phyloP scores from a whole-genome alignment of 37 sponge, comb jelly and placozoan genomes.

The Theonella swinhoei region DNA sequence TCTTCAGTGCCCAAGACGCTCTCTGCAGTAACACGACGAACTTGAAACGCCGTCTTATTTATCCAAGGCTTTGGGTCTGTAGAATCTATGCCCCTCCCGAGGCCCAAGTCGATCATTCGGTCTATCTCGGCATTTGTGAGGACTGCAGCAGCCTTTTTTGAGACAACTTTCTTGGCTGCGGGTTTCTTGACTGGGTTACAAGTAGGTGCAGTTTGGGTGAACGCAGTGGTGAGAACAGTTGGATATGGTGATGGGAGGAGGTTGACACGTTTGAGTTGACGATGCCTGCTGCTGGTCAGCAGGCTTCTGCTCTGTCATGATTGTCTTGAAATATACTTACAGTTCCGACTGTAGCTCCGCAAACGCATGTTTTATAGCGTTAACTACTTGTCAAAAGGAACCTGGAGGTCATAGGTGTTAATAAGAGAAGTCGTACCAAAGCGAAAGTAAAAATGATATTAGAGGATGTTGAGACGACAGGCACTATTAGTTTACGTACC shows the following conservation, averaged over 20 bases:
- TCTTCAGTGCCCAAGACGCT: slow-evolving; percentile 60
- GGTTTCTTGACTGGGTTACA: neutral
- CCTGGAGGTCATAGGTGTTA: too few relatives aligned
- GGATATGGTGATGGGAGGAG: neutral
- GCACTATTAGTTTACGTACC: too few relatives aligned
- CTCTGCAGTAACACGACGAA: slow-evolving; percentile 9
- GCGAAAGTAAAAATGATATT: too few relatives aligned
- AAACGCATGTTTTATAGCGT: too few relatives aligned
- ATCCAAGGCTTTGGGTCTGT: slow-evolving; percentile 59
- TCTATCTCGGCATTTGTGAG: slow-evolving; percentile 1
- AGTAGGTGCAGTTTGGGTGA: neutral
- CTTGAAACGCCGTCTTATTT: slow-evolving; percentile 71
- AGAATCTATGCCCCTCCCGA: slow-evolving; percentile 72
- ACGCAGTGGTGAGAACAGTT: neutral
- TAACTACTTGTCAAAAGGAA: too few relatives aligned
- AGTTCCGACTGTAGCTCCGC: too few relatives aligned
- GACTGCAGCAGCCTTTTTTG: slow-evolving; percentile 8
- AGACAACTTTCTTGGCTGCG: neutral
- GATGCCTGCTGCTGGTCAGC: too few relatives aligned
- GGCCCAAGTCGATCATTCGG: slow-evolving; percentile 55
- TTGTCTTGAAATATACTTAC: too few relatives aligned
- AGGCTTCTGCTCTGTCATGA: too few relatives aligned
- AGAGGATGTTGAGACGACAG: too few relatives aligned
- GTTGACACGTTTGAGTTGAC: too few relatives aligned
- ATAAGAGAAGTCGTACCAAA: too few relatives aligned